Conservation (phyloP, 53 echinoderm and acorn worm genomes). For the Luidia sarsii region DNA sequence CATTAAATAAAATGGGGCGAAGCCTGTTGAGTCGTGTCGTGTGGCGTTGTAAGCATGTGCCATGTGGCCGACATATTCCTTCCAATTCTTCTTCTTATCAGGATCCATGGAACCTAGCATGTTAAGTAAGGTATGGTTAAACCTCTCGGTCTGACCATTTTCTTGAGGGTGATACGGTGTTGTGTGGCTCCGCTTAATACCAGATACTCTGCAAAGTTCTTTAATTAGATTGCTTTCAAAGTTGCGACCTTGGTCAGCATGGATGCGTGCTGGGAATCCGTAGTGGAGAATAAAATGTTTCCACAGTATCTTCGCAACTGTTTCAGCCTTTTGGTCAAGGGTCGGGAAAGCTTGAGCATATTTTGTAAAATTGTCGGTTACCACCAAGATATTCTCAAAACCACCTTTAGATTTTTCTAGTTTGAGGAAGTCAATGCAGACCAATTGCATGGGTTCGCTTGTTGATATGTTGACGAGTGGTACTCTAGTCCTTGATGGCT, state of each 20-base stretch:
- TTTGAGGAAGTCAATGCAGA: slow-evolving; percentile 57
- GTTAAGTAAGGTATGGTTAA: slow-evolving; percentile 53
- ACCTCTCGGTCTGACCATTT: slow-evolving; percentile 41
- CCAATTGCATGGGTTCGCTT: slow-evolving; percentile 45
- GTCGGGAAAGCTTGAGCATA: slow-evolving; percentile 62
- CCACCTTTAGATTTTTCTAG: slow-evolving; percentile 35
- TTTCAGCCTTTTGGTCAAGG: slow-evolving; percentile 65
- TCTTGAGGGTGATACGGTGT: slow-evolving; percentile 34
- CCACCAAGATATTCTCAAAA: slow-evolving; percentile 34
- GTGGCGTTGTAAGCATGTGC: slow-evolving; percentile 71
- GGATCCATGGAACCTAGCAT: slow-evolving; percentile 52
- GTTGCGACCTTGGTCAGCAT: slow-evolving; percentile 67
- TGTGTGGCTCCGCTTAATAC: background rate
- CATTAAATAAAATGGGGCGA: slow-evolving; percentile 64
- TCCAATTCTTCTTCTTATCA: slow-evolving; percentile 59
- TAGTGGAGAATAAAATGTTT: slow-evolving; percentile 67
- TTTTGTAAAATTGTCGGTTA: slow-evolving; percentile 69
- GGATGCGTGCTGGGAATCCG: slow-evolving; percentile 61
- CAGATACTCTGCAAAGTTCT: background rate
- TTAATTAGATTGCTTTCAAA: slow-evolving; percentile 48
- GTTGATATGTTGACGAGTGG: slow-evolving; percentile 58
- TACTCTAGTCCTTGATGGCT: slow-evolving; percentile 22
- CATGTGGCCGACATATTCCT: slow-evolving; percentile 55
- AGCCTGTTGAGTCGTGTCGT: slow-evolving; percentile 50
- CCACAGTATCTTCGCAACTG: too few relatives aligned